A percentile compares a stretch with the other conserved stretches of the same genome.
phyloP scores from a whole-genome alignment of 2,797 vertebrate genomes.

The Hypotaenidia philippensis region DNA sequence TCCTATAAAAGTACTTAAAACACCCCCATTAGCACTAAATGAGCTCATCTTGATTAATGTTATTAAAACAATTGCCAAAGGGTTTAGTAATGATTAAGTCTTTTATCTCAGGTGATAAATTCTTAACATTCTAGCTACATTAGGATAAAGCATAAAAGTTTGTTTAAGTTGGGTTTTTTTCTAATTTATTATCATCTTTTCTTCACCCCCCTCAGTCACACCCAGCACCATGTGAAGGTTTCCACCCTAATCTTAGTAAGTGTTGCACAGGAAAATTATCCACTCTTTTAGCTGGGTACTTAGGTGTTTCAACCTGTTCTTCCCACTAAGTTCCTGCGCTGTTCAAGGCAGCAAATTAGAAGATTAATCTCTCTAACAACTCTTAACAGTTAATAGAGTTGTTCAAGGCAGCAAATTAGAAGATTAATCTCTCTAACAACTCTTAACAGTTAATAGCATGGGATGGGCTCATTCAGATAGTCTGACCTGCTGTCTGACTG shows the following conservation, averaged over 20 bases:
- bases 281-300: neutral
- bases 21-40: conserved; percentile 60
- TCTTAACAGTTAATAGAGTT: neutral
- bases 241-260: neutral
- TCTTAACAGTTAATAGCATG: neutral
- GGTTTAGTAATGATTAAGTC: conserved; percentile 65
- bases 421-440: neutral
- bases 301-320: neutral
- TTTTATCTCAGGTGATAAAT: conserved; percentile 70
- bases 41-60: conserved; percentile 73
- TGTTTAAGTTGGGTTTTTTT: conserved; percentile 21
- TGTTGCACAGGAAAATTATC: neutral
- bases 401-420: neutral
- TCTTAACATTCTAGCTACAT: conserved; percentile 24
- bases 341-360: neutral
- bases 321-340: neutral
- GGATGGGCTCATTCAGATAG: neutral
- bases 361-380: neutral
- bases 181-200: neutral
- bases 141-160: conserved; percentile 22
- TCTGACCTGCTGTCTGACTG: neutral
- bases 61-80: conserved; percentile 69
- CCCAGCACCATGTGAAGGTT: neutral
- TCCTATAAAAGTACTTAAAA: conserved; percentile 73
- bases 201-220: neutral